A percentile compares a stretch with the other conserved stretches of the same genome.
phyloP scores from a whole-genome alignment of 2,888 invertebrate species.

The Drosophila prostipennis region DNA sequence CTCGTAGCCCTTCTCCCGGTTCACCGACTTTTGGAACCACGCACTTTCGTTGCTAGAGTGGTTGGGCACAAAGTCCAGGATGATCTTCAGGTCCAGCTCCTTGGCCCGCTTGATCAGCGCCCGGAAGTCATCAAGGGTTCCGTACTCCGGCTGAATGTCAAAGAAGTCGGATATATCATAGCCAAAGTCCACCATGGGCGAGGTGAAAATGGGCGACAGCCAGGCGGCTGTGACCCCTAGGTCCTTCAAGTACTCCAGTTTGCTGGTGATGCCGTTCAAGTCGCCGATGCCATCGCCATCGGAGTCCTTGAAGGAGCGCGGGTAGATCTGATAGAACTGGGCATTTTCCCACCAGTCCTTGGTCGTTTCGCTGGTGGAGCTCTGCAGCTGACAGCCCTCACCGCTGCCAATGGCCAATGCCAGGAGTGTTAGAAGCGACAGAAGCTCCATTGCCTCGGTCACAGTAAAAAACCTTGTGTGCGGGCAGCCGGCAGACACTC shows the following conservation, averaged over 20 bases:
- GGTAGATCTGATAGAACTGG: constrained; percentile 93
- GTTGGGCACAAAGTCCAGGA: constrained; percentile 89
- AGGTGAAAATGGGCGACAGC: constrained; percentile 93
- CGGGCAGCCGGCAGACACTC: background rate
- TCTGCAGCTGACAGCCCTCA: constrained; percentile 10
- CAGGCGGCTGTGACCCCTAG: constrained; percentile 91
- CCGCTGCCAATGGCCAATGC: constrained; percentile 4
- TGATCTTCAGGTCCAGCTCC: constrained; percentile 85
- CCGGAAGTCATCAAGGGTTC: constrained; percentile 89
- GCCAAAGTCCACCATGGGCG: constrained; percentile 94
- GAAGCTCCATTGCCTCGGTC: constrained; percentile 7
- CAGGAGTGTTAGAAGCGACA: constrained; percentile 11
- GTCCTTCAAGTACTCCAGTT: constrained; percentile 87
- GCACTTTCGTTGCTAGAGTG: constrained; percentile 91
- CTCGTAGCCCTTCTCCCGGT: constrained; percentile 87
- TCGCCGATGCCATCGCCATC: constrained; percentile 94
- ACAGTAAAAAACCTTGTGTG: constrained; percentile 6
- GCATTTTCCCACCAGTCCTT: constrained; percentile 93
- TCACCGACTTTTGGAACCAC: constrained; percentile 92
- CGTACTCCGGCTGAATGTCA: constrained; percentile 89
- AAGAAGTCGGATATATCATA: constrained; percentile 93
- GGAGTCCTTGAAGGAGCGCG: constrained; percentile 92
- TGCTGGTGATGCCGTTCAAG: constrained; percentile 88
- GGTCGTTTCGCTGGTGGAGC: background rate
- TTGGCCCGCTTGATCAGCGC: constrained; percentile 86